A percentile compares a stretch with the other conserved stretches of the same genome.
phyloP scores from a whole-genome alignment of 2,797 vertebrate species.

The Oceanodroma leucorhoa region DNA sequence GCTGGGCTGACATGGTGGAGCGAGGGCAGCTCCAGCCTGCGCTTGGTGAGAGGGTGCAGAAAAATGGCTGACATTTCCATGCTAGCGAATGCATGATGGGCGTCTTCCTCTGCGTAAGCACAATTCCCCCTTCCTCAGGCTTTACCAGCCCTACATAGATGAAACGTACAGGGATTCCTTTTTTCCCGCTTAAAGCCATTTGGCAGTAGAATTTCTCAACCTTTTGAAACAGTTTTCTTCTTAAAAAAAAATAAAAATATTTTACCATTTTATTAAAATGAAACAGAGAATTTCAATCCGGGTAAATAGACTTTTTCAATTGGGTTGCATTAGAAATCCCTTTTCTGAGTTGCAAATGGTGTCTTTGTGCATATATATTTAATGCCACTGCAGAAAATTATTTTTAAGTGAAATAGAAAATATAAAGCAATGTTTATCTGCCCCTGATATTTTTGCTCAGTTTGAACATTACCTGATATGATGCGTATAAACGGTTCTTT shows the following conservation, averaged over 20 bases:
- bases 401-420: background rate
- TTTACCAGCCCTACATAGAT: background rate
- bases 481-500: background rate
- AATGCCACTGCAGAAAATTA: background rate
- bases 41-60: background rate
- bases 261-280: background rate
- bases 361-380: background rate
- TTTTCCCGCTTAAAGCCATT: background rate
- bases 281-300: background rate
- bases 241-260: background rate
- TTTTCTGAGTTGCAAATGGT: background rate
- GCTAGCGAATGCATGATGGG: background rate
- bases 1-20: slow-evolving; percentile 16
- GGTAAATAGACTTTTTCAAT: background rate
- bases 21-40: slow-evolving; percentile 7
- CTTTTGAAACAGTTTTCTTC: background rate
- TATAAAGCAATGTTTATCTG: background rate
- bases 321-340: background rate
- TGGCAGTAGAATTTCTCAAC: background rate
- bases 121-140: slow-evolving; percentile 8
- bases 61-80: slow-evolving; percentile 34
- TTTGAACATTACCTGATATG: background rate
- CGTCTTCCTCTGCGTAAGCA: slow-evolving; percentile 37
- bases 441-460: background rate
- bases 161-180: background rate